Percentiles rank a stretch among this genome's conserved stretches.
phyloP scores from a whole-genome alignment of 2,113 vertebrate genomes.

The Phalacrocorax aristotelis region DNA sequence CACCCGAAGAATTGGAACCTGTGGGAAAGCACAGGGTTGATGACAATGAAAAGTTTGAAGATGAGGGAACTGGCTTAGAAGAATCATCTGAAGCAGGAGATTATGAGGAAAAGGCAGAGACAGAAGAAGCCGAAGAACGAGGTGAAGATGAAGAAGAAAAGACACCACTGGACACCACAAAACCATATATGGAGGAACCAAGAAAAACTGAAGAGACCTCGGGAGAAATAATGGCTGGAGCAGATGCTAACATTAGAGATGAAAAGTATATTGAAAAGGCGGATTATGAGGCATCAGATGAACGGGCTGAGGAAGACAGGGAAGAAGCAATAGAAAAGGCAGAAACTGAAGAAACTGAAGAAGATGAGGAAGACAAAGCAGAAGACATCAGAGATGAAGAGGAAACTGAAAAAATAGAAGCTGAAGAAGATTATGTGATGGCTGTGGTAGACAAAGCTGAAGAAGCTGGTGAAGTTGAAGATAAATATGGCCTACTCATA shows the following conservation, averaged over 20 bases:
- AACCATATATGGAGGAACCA: slow-evolving; percentile 11
- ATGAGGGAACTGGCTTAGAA: slow-evolving; percentile 90
- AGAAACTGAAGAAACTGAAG: slow-evolving; percentile 72
- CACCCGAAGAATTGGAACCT: slow-evolving; percentile 85
- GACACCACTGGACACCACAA: slow-evolving; percentile 17
- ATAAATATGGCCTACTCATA: slow-evolving; percentile 68
- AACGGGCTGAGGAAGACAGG: slow-evolving; percentile 74
- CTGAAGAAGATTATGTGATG: slow-evolving; percentile 71
- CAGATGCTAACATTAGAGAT: slow-evolving; percentile 27
- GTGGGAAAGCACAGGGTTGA: slow-evolving; percentile 80
- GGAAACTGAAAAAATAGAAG: slow-evolving; percentile 66
- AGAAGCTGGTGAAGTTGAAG: slow-evolving; percentile 64
- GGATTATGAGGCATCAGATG: slow-evolving; percentile 69
- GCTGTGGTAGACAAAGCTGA: slow-evolving; percentile 76
- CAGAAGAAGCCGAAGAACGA: slow-evolving; percentile 86
- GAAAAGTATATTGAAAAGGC: slow-evolving; percentile 65
- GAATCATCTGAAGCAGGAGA: slow-evolving; percentile 88
- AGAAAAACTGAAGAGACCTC: slow-evolving; percentile 16
- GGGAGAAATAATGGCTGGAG: slow-evolving; percentile 55
- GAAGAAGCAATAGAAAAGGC: slow-evolving; percentile 76
- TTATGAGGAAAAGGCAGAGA: slow-evolving; percentile 92
- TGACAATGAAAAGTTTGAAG: slow-evolving; percentile 89
- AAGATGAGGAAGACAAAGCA: slow-evolving; percentile 75
- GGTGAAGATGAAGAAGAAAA: slow-evolving; percentile 71
- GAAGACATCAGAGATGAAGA: slow-evolving; percentile 73